These are phyloP conservation scores for Pogoniulus pusillus DNA, from an alignment of 2,797 vertebrate species.

Conservation along the genomic window DNA sequence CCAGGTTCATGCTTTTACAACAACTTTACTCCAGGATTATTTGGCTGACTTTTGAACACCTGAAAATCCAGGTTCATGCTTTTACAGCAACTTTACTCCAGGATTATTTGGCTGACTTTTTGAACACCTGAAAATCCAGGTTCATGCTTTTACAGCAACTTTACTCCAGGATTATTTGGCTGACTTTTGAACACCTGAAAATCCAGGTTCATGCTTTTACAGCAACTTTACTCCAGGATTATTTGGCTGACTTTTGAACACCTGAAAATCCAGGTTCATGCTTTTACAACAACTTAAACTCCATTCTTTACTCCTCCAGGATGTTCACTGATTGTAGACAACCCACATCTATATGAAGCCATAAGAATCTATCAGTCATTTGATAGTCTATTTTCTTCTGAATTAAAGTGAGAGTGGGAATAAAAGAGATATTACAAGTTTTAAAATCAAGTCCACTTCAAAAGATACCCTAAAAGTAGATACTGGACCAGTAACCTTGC, in stretches of 20 bases:
- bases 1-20: background rate
- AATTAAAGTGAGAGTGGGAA: background rate
- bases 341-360: background rate
- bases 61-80: background rate
- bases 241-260: background rate
- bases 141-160: background rate
- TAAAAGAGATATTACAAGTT: background rate
- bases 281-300: background rate
- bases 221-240: background rate
- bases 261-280: background rate
- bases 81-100: background rate
- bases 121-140: background rate
- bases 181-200: background rate
- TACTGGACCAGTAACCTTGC: background rate
- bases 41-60: background rate
- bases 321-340: background rate
- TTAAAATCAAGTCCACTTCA: background rate
- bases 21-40: background rate
- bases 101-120: background rate
- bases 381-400: background rate
- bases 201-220: background rate
- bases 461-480: background rate
- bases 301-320: background rate
- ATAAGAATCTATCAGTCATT: background rate
- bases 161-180: background rate